Evolutionary conservation across 1,140 invertebrate species (phyloP), one percentile per base, ranked within the genome.

Genomic region (Meloidogyne chitwoodi): DNA sequence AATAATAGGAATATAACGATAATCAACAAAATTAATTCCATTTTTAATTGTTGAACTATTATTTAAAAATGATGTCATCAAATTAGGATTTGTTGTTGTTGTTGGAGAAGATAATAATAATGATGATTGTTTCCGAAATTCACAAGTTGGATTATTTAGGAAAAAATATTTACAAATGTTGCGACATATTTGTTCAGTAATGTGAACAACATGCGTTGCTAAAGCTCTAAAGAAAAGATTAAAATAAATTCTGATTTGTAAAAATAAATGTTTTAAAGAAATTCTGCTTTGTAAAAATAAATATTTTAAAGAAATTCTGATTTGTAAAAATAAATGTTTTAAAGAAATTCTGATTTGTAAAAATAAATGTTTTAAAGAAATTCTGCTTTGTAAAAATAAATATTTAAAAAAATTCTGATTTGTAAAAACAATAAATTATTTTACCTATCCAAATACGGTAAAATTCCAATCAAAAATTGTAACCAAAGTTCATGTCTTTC

Each of bases 141-240:
- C 48, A 56, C 27, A 24, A 22, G 24, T 26, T n/a, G 29, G 27
- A 31, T 44, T 72, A 24, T 26, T 77, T 41, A 77, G 16, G n/a
- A 73, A 73, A 27, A 81, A 63, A 34, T 92, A 81, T 38, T 90
- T 88, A 85, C 94, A 93, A 41, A 95, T 90, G 85, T 94, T 95
- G 56, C 90, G 91, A 87, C 93, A 94, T 19, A 95, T 87, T 82
- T 94, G 93, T 82, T 92, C 91, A 41, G 94, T 91, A 1, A 93
- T 91, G 76, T 90, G 91, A 19, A 93, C 91, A 3, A 92, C 91
- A 64, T 94, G 91, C 61, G 91, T 91, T 8, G 92, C 91, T 14
- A 95, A 87, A 5, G 92, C 91, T 31, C 90, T 88, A 44, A 92
- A 90, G 89, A 93, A 90, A 12, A 27, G n/a, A 44, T 27, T 4